Percentiles rank a stretch among this genome's conserved stretches.
These are phyloP conservation scores for Dryoscopus gambensis DNA, from an alignment of 2,113 vertebrate genomes.

Conservation along the genomic window DNA sequence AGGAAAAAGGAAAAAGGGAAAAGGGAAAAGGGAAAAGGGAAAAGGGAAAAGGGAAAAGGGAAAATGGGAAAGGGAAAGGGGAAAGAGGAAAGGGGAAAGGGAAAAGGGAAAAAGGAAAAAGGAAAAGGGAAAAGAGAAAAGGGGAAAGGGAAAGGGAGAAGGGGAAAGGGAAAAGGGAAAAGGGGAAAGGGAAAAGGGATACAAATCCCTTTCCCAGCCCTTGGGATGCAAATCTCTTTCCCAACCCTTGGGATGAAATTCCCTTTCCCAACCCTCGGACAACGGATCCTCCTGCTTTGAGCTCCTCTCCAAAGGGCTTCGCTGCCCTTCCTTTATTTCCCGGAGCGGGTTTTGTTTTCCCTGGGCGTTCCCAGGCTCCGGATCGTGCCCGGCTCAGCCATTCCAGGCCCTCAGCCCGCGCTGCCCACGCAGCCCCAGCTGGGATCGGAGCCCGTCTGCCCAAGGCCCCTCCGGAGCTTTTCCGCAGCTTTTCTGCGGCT, in stretches of 20 bases:
- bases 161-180: neutral
- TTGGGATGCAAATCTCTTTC: neutral
- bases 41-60: neutral
- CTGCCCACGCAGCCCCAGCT: neutral
- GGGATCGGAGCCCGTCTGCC: neutral
- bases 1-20: neutral
- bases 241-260: neutral
- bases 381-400: neutral
- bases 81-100: no score
- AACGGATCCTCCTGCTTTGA: neutral
- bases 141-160: no score
- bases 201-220: no score
- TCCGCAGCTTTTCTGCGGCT: neutral
- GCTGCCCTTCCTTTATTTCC: neutral
- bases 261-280: neutral
- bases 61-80: no score
- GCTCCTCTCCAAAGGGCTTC: neutral
- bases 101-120: no score
- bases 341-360: neutral
- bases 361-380: neutral
- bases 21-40: neutral
- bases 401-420: neutral
- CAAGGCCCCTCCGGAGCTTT: neutral
- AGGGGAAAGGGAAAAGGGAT: neutral
- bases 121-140: neutral